Percentiles rank a stretch among this genome's conserved stretches.
Conservation (phyloP, 2,797 vertebrate genomes). For the Sphaeramia orbicularis region DNA sequence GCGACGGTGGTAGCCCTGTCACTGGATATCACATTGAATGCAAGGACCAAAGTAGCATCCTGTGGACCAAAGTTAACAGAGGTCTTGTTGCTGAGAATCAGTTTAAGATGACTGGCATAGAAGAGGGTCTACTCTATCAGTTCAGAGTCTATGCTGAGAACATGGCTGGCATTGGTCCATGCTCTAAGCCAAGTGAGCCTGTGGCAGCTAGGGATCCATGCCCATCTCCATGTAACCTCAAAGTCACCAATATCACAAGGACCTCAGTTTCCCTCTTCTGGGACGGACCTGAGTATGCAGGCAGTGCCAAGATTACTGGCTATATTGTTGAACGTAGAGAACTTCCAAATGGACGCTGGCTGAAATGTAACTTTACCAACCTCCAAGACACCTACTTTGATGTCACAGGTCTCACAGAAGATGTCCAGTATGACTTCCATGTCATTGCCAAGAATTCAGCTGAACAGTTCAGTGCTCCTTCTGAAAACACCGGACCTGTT, state of each 20-base stretch:
- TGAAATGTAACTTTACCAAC: slow-evolving; percentile 97
- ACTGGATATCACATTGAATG: slow-evolving; percentile 95
- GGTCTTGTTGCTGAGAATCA: slow-evolving; percentile 91
- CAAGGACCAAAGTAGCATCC: slow-evolving; percentile 96
- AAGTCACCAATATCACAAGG: slow-evolving; percentile 97
- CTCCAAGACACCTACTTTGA: slow-evolving; percentile 95
- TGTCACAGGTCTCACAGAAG: slow-evolving; percentile 95
- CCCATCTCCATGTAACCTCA: slow-evolving; percentile 93
- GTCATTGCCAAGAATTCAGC: slow-evolving; percentile 96
- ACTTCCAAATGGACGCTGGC: slow-evolving; percentile 94
- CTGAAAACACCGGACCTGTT: slow-evolving; percentile 92
- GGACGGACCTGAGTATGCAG: slow-evolving; percentile 93
- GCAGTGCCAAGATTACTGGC: slow-evolving; percentile 94
- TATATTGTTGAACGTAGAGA: slow-evolving; percentile 95
- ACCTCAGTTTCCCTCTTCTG: slow-evolving; percentile 95
- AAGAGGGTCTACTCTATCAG: slow-evolving; percentile 94
- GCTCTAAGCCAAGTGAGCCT: slow-evolving; percentile 92
- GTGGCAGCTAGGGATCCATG: slow-evolving; percentile 97
- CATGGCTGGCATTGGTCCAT: slow-evolving; percentile 94
- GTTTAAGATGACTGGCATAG: slow-evolving; percentile 94
- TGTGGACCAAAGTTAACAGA: slow-evolving; percentile 96
- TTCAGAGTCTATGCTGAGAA: slow-evolving; percentile 97
- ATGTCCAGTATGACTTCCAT: slow-evolving; percentile 95
- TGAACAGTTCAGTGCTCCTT: slow-evolving; percentile 92
- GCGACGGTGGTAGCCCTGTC: slow-evolving; percentile 93